A percentile compares a stretch with the other conserved stretches of the same genome.
Evolutionary conservation across 2,888 invertebrate species (phyloP).

Genomic region (Lycocerus yunnanus): DNA sequence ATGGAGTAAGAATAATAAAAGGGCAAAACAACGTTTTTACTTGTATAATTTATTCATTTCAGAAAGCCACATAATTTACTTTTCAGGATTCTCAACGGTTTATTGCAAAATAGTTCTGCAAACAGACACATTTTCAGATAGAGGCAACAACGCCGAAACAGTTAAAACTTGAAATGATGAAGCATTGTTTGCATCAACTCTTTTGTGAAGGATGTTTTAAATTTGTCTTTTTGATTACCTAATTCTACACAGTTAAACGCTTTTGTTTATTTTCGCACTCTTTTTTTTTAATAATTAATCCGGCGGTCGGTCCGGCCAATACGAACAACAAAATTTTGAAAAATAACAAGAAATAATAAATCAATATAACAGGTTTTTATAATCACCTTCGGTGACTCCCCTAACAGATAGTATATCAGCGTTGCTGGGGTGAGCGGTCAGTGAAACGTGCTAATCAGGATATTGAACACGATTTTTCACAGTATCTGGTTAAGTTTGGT

Average conservation of each 20-base stretch:
- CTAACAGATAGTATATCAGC: background rate
- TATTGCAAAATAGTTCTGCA: slow-evolving; percentile 23
- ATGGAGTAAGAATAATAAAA: slow-evolving; percentile 35
- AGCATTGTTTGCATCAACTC: slow-evolving; percentile 7
- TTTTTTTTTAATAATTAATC: too few species aligned
- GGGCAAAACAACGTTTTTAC: slow-evolving; percentile 12
- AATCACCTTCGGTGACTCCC: background rate
- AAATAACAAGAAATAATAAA: background rate
- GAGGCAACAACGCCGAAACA: background rate
- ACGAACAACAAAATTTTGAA: background rate
- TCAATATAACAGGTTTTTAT: background rate
- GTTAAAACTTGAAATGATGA: slow-evolving; percentile 13
- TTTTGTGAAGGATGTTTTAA: slow-evolving; percentile 5
- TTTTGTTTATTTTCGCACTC: background rate
- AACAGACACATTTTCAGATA: slow-evolving; percentile 15
- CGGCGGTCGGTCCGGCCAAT: background rate
- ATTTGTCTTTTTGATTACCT: background rate
- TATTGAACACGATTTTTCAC: background rate
- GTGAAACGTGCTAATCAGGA: background rate
- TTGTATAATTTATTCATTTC: slow-evolving; percentile 24
- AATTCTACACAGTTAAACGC: background rate
- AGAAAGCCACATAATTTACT: slow-evolving; percentile 21
- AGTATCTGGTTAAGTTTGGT: background rate
- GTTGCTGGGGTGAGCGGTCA: background rate
- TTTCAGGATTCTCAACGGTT: slow-evolving; percentile 12